Evolutionary conservation across 2,797 vertebrate genomes (phyloP).

Genomic region (Sylvilagus floridanus): DNA sequence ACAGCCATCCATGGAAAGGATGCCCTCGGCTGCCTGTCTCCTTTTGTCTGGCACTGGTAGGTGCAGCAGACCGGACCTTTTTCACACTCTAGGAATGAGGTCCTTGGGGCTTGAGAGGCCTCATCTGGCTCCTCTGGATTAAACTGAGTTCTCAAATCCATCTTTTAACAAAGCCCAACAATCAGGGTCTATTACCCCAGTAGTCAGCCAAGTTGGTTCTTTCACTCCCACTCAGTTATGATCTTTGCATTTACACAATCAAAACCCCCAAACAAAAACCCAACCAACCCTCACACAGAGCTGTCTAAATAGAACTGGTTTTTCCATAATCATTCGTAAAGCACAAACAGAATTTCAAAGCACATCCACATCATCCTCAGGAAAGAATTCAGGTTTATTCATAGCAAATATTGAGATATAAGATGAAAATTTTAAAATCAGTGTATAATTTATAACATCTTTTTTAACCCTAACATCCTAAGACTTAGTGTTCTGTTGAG

Average conservation of each 20-base stretch:
- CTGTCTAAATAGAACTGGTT: background rate
- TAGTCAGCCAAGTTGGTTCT: background rate
- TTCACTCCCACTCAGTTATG: background rate
- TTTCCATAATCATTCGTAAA: constrained; percentile 9
- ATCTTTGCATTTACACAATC: background rate
- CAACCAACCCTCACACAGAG: background rate
- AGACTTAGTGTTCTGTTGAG: background rate
- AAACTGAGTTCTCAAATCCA: background rate
- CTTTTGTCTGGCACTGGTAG: background rate
- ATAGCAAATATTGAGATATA: background rate
- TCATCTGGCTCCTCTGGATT: background rate
- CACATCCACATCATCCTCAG: background rate
- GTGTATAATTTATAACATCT: background rate
- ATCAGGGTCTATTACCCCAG: background rate
- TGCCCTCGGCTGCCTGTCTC: background rate
- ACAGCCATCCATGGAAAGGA: background rate
- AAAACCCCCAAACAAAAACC: constrained; percentile 4
- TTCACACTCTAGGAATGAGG: background rate
- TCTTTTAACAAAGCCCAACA: background rate
- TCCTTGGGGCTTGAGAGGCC: background rate
- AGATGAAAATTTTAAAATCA: constrained; percentile 22
- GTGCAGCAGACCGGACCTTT: background rate
- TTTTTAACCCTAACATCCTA: constrained; percentile 4
- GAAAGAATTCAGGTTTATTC: background rate
- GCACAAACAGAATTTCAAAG: background rate